Conservation (phyloP, 2,113 vertebrate genomes). For the Tragulus kanchil region DNA sequence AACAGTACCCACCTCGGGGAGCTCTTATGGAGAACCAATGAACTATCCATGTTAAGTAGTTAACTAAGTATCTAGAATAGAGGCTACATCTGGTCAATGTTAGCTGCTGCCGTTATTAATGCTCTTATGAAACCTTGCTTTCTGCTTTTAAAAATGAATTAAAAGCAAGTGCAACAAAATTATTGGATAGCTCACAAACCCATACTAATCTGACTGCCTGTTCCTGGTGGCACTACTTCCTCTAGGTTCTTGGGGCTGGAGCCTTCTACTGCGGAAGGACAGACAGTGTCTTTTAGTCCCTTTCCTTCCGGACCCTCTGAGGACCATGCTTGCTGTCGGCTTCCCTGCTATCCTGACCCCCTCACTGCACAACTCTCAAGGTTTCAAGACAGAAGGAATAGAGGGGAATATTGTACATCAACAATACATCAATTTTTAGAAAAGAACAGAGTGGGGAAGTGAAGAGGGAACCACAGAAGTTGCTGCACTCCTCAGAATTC, state of each 20-base stretch:
- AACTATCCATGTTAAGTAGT: not conserved
- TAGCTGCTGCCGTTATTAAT: not conserved
- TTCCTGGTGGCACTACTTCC: not conserved
- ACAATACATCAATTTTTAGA: not conserved
- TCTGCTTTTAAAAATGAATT: not conserved
- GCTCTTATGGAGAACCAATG: not conserved
- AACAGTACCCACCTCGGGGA: not conserved
- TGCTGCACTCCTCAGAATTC: not conserved
- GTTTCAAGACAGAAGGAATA: not conserved
- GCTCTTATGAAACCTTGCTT: not conserved
- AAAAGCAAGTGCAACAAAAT: not conserved
- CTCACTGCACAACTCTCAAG: not conserved
- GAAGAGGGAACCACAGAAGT: not conserved
- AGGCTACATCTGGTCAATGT: not conserved
- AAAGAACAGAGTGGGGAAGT: not conserved
- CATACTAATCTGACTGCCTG: not conserved
- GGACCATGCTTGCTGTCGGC: not conserved
- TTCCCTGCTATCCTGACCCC: not conserved
- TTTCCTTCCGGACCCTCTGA: not conserved
- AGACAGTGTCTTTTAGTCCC: not conserved
- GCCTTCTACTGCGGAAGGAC: not conserved
- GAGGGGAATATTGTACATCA: not conserved
- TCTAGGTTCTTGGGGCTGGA: fast-evolving
- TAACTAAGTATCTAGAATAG: not conserved
- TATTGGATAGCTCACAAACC: not conserved